Conservation (phyloP, 2,113 vertebrate species). For the Limnothrissa miodon region DNA sequence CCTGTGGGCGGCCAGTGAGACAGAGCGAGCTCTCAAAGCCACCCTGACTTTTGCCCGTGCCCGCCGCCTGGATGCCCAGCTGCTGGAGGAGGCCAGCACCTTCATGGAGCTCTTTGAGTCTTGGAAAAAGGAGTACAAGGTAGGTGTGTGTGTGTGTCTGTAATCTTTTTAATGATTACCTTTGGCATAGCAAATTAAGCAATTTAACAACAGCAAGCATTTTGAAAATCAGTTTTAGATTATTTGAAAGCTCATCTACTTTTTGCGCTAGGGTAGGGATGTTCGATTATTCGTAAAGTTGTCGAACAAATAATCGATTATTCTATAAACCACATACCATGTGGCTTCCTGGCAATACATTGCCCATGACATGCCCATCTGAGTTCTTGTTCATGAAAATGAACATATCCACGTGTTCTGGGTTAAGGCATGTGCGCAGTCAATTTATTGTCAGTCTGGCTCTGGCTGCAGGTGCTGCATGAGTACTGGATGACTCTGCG, state of each 20-base stretch:
- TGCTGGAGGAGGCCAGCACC: conserved; percentile 85
- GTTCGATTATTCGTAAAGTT: too few species aligned
- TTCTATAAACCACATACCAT: too few species aligned
- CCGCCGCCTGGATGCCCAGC: conserved; percentile 78
- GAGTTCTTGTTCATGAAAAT: too few species aligned
- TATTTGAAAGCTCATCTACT: too few species aligned
- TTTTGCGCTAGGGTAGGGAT: too few species aligned
- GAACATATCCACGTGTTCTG: too few species aligned
- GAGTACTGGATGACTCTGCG: conserved; percentile 98
- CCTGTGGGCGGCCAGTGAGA: conserved; percentile 92
- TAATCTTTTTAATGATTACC: neutral
- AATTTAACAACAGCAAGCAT: neutral
- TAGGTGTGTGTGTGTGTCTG: conserved; percentile 45
- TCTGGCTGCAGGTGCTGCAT: conserved; percentile 82
- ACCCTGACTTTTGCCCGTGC: conserved; percentile 86
- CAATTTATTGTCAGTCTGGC: too few species aligned
- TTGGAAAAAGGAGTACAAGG: conserved; percentile 99
- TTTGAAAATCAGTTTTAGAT: neutral
- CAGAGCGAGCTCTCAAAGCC: conserved; percentile 88
- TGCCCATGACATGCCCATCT: too few species aligned
- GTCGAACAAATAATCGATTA: too few species aligned
- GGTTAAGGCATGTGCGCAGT: too few species aligned
- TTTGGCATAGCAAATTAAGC: neutral
- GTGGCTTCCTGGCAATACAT: too few species aligned
- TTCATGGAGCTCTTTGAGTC: conserved; percentile 95